Evolutionary conservation across 2,888 invertebrate genomes (phyloP).

Genomic region (Orthosia gracilis): DNA sequence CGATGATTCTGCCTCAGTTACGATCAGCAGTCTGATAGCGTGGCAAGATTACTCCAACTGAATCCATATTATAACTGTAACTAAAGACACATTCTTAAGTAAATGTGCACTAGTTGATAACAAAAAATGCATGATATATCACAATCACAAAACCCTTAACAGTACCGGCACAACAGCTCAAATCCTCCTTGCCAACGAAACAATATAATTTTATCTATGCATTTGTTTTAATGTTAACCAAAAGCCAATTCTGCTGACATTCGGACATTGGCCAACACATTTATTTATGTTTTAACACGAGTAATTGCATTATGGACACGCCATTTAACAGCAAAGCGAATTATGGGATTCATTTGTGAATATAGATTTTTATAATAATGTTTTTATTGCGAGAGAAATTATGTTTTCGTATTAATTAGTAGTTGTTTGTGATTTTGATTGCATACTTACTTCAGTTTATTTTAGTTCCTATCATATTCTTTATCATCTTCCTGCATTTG

Average conservation of each 20-base stretch:
- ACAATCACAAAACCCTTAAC: neutral
- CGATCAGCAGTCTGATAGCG: too few species aligned
- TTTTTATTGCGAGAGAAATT: neutral
- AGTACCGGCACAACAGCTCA: neutral
- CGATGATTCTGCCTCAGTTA: too few species aligned
- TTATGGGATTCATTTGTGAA: slow-evolving; percentile 31
- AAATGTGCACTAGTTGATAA: neutral
- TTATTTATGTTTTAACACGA: slow-evolving; percentile 66
- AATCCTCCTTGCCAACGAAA: slow-evolving; percentile 45
- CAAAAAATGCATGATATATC: neutral
- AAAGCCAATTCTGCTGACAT: slow-evolving; percentile 35
- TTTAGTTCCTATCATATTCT: too few species aligned
- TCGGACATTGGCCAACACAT: slow-evolving; percentile 36
- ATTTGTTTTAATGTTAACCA: slow-evolving; percentile 32
- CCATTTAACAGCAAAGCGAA: slow-evolving; percentile 59
- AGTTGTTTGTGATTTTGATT: neutral
- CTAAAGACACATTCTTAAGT: neutral
- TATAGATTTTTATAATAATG: slow-evolving; percentile 24
- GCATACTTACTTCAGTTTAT: too few species aligned
- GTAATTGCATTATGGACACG: slow-evolving; percentile 70
- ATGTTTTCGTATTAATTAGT: neutral
- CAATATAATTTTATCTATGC: slow-evolving; percentile 22
- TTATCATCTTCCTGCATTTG: too few species aligned
- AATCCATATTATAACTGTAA: too few species aligned
- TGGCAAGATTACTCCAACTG: too few species aligned